Evolutionary conservation across 1,140 invertebrate genomes (phyloP), one percentile per base, ranked within the genome.

Genomic region (Drosophila suzukii): DNA sequence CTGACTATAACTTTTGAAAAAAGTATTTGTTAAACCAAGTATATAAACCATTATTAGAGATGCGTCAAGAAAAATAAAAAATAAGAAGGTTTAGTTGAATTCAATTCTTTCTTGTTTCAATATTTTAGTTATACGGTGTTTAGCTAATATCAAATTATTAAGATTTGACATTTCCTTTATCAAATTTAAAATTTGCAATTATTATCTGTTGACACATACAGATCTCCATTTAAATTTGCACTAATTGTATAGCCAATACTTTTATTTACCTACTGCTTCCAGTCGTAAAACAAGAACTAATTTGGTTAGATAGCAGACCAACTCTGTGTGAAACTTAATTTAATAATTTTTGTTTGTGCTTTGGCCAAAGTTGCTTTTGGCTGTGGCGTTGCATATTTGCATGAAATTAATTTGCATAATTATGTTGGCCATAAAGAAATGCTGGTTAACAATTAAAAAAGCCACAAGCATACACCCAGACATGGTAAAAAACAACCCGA

Each of bases 361-460:
- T 56, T 41, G 50, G 34, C 10, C 27, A 34, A 12, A 27, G 43
- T 34, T 15, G 30, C 32, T 41, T 32, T 20, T 32, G 55, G 27
- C 27, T 60, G 11, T 41, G 24, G 13, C 38, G 15, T 15, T 51
- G 68, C 68, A 73, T 73, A 76, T 75, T 75, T 75, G 60, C 72
- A 66, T 66, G 55, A 39, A 38, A 75, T 66, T 76, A 67, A 76
- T 76, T 76, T 76, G 73, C 73, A 76, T 76, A 76, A 76, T 76
- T 76, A 76, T 76, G 73, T 56, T 41, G 62, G 30, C 43, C 73
- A 76, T 76, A 67, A 76, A 76, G 61, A 75, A 75, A 76, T 43
- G 72, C 62, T 46, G 72, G 54, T 41, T 27, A 76, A 46, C 72
- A 76, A 76, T 58, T 75, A 67, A 39, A 15, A 12, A 54, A 34